Conservation (phyloP, 1,140 invertebrate genomes). For the Polypedilum vanderplanki region DNA sequence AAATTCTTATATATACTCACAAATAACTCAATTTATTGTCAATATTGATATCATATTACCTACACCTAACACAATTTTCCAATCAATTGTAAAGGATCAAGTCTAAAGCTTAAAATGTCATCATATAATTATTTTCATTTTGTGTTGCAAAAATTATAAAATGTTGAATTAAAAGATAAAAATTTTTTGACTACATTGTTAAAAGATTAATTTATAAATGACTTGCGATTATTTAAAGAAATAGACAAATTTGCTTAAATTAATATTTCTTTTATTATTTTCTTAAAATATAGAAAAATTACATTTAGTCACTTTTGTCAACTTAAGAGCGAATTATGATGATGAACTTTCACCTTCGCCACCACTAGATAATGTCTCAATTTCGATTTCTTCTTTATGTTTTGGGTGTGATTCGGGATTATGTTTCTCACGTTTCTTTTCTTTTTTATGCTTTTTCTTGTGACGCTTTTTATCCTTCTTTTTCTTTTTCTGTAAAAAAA, state of each 20-base stretch:
- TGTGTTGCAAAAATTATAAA: no score
- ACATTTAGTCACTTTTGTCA: background rate
- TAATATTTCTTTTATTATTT: background rate
- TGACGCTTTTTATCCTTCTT: conserved; percentile 74
- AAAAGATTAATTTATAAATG: no score
- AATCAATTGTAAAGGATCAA: no score
- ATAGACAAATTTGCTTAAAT: background rate
- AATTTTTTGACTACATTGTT: no score
- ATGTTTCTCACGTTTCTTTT: conserved; percentile 43
- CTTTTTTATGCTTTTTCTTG: conserved; percentile 63
- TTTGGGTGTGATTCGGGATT: conserved; percentile 48
- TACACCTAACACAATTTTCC: no score
- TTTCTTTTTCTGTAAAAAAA: conserved; percentile 66
- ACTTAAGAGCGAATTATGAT: background rate
- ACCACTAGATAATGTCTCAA: background rate
- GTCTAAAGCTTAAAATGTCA: no score
- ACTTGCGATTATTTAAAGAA: no score
- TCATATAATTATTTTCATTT: no score
- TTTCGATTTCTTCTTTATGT: conserved; percentile 41
- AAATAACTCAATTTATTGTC: no score
- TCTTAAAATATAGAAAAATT: background rate
- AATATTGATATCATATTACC: no score
- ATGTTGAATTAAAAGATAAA: no score
- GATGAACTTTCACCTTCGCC: background rate
- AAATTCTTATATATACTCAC: no score